Evolutionary conservation across 2,797 vertebrate species (phyloP).

Genomic region (Crocidura indochinensis): DNA sequence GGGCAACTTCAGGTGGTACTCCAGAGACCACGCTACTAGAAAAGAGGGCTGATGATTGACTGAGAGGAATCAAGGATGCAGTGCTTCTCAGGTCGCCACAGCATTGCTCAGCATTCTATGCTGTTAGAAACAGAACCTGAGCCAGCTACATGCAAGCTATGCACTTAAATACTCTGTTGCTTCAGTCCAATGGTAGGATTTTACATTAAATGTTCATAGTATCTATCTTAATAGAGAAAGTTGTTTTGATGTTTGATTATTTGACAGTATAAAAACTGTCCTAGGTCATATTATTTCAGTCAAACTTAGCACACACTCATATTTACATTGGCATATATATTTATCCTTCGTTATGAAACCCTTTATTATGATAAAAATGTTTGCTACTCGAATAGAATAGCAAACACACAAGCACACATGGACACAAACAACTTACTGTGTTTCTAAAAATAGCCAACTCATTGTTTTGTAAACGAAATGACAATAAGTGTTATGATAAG

Average conservation of each 20-base stretch:
- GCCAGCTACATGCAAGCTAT: too few relatives aligned
- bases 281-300: conserved; percentile 36
- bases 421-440: conserved; percentile 2
- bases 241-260: background rate
- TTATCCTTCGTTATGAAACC: conserved; percentile 43
- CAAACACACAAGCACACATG: conserved; percentile 13
- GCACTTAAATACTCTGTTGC: background rate
- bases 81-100: too few relatives aligned
- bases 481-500: conserved; percentile 85
- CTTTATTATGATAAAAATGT: background rate
- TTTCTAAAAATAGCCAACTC: conserved; percentile 64
- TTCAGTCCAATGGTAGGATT: background rate
- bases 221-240: background rate
- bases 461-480: conserved; percentile 77
- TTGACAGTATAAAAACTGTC: background rate
- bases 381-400: conserved; percentile 42
- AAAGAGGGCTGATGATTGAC: too few relatives aligned
- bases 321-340: background rate
- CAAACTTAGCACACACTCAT: background rate
- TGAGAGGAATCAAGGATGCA: too few relatives aligned
- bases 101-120: too few relatives aligned
- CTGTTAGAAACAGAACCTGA: too few relatives aligned
- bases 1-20: too few relatives aligned
- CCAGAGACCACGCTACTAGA: too few relatives aligned
- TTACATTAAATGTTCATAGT: background rate